Base-by-base conservation (phyloP, 1,140 invertebrate species). In the Bursaphelenchus mucronatus region DNA sequence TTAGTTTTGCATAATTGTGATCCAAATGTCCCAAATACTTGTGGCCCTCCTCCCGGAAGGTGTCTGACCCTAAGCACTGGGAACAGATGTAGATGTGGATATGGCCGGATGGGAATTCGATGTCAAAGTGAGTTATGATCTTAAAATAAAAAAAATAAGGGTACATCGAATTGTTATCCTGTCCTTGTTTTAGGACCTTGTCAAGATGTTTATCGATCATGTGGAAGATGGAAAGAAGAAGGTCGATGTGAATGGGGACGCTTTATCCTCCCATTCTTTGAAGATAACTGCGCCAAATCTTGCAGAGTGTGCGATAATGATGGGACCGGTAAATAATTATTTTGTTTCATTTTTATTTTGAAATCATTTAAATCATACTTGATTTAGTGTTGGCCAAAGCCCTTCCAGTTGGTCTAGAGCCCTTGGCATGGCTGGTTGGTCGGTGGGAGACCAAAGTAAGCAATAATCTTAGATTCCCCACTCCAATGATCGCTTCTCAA, bases 101-200 rank as follows among this genome's bases (percentile, higher is more conserved):
- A 52, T 49, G 76, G 76, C n/a, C 61, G 61, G 17, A 77, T 77
- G 75, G 75, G 75, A 10, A 53, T 46, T 19, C 46, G 59, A 59
- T 77, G 75, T 54, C 21, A 47, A 63, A 50, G 75, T 77, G 52
- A 59, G 66, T 13, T 54, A 39, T 54, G n/a, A n/a, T 17, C 10
- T 49, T 6, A 45, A 8, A 19, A 54, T 8, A 19, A 13, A 61
- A 10, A 10, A 40, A 65, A 8, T 39, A 8, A 13, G 13, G 2
- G 46, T 39, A 19, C 21, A 69, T 43, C 41, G 10, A 66, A 15
- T 11, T n/a, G 30, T 15, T 51, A 67, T 45, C 46, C 78, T 75
- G 76, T 40, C 77, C 75, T 13, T 78, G 76, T 51, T 70, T 45
- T 44, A 80, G 78, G 76, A 49, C 77, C 77, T 13, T 78, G 76